Percentiles rank a stretch among this genome's conserved stretches.
Conservation (phyloP, 2,888 invertebrate genomes). For the Xestia ashworthii region DNA sequence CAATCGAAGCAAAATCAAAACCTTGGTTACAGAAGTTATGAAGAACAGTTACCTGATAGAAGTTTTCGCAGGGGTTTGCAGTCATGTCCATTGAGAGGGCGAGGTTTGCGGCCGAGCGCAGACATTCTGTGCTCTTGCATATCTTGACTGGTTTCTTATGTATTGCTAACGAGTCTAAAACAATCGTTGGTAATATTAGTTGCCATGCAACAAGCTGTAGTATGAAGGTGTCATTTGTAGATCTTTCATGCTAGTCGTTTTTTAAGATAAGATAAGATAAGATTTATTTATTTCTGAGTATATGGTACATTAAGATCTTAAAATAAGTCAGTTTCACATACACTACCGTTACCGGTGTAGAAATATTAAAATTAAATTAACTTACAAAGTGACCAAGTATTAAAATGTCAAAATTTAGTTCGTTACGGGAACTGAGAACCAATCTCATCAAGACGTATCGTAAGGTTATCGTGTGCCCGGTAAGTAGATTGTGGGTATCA, state of each 20-base stretch:
- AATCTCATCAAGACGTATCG: no score
- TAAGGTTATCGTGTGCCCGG: no score
- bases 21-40: background rate
- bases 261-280: no score
- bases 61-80: conserved; percentile 95
- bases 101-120: conserved; percentile 93
- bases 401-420: no score
- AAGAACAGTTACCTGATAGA: conserved; percentile 92
- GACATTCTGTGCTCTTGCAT: conserved; percentile 93
- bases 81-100: conserved; percentile 93
- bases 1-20: background rate
- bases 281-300: no score
- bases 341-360: no score
- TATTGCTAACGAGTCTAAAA: conserved; percentile 78
- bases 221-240: background rate
- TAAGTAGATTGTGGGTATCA: no score
- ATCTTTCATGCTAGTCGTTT: background rate
- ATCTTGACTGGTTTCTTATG: conserved; percentile 77
- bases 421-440: no score
- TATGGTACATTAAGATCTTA: no score
- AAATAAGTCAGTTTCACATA: no score
- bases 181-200: background rate
- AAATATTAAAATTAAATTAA: no score
- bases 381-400: no score
- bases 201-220: background rate